Base-by-base conservation (phyloP, 2,113 vertebrate genomes). In the Scartelaos histophorus region DNA sequence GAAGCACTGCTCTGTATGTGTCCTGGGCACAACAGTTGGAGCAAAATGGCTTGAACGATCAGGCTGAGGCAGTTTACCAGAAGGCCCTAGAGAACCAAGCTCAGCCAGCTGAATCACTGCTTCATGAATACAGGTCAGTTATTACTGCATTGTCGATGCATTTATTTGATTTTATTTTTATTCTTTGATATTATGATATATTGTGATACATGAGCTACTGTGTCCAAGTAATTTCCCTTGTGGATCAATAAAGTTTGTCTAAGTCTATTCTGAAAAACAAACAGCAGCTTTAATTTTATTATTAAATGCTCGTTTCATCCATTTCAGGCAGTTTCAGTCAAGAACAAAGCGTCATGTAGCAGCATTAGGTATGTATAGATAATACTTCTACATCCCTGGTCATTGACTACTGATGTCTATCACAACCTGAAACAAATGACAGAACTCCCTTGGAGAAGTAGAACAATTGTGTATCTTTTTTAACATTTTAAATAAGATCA, bases 1-100 rank as follows among this genome's bases (percentile, higher is more conserved):
- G 62, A 38, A 84, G 89, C 0, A 92, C 95, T 0, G 70, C 83
- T 19, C 87, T 97, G 0, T 95, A 95, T 15, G 2, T 95, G 19
- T 86, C 93, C 54, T 97, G 95, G 96, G 95, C 95, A 0, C 87
- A 86, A 69, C 87, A 93, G 58, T 90, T 94, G 69, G 95, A 95
- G 58, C 71, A 62, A 38, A 91, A 74, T 21, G 94, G 91, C 1
- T 54, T 90, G 71, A 46, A 83, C 0, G 81, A 92, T 0, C 89
- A 91, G 53, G 95, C 95, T 0, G 90, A 87, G 0, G 81, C 81
- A 0, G 71, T 96, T 2, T 94, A 92, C 69, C 93, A 87, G 70
- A 94, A 81, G 79, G 95, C 95, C 0, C 17, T 94, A 85, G 90
- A 94, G 45, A 95, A 93, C 84, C 86, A 85, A 58, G 95, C 94